These are phyloP conservation scores for Caradrina kadenii DNA, from an alignment of 2,888 invertebrate species.

Conservation along the genomic window DNA sequence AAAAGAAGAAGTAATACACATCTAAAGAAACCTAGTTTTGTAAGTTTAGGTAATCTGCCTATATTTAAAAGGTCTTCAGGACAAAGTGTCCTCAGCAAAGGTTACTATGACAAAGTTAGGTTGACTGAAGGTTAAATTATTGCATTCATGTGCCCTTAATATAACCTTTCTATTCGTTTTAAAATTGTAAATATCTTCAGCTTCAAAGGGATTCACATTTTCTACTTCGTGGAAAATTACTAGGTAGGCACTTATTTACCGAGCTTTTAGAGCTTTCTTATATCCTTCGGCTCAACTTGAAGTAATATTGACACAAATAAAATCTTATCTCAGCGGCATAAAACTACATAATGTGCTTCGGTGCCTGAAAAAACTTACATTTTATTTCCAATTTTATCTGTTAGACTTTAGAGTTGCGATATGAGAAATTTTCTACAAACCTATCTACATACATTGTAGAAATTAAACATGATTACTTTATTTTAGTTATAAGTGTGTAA, in stretches of 20 bases:
- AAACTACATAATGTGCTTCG: conserved; percentile 22
- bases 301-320: conserved; percentile 37
- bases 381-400: not conserved
- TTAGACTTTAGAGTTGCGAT: not conserved
- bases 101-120: conserved; percentile 34
- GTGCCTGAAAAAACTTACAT: conserved; percentile 14
- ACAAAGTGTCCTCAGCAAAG: conserved; percentile 33
- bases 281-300: conserved; percentile 18
- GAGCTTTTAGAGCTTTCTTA: conserved; percentile 23
- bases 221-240: conserved; percentile 13
- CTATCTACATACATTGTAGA: not conserved
- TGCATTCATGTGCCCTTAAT: conserved; percentile 17
- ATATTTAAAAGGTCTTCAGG: not conserved
- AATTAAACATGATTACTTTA: no score
- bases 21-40: no score
- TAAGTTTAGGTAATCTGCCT: no score
- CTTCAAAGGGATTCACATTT: conserved; percentile 15
- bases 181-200: conserved; percentile 19
- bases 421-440: not conserved
- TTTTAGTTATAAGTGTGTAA: no score
- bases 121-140: conserved; percentile 36
- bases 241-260: conserved; percentile 5
- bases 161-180: conserved; percentile 30
- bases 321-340: conserved; percentile 34
- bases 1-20: no score